Base-by-base conservation (phyloP, 2,797 vertebrate genomes). In the Melanotaenia pygmaea region DNA sequence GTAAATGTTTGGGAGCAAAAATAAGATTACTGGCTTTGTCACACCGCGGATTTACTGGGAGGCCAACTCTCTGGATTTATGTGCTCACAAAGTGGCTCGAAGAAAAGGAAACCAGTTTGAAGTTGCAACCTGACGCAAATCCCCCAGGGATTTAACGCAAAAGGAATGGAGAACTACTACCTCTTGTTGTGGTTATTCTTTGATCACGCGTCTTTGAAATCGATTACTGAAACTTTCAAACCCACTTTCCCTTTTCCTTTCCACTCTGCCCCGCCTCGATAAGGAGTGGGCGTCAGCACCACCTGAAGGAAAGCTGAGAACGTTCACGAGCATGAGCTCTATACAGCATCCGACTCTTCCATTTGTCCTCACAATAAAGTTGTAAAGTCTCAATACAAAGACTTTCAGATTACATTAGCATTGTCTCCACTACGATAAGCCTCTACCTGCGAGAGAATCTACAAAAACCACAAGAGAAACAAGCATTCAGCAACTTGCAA, bases 1-100 rank as follows among this genome's bases (percentile, higher is more conserved):
- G 77, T 73, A 73, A 82, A 85, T 72, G 76, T 71, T 74, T 26
- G 1, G 59, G 70, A 77, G 63, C 65, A 60, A 77, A 79, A 88
- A 77, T 79, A 45, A 71, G 81, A 82, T 89, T 84, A 90, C 71
- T 81, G 72, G 77, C 81, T 89, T 86, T 81, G 85, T 85, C 72
- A 88, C 85, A 60, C 73, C 32, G 30, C 72, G 64, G 81, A 76
- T 77, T 79, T 79, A 77, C 76, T 57, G 2, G 72, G 50, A 90
- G 77, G 81, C 61, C 26, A 16, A 45, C 61, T 43, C 61, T 86
- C 73, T 85, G 66, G 84, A 28, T 76, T 64, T 66, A 70, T 26
- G 69, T 77, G 85, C 64, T 50, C 61, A 64, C 53, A 58, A 82
- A 79, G 70, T 53, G 64, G 70, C 76, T 77, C 12, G 13, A 62